Conservation (phyloP, 2,797 vertebrate genomes). For the Artibeus lituratus region DNA sequence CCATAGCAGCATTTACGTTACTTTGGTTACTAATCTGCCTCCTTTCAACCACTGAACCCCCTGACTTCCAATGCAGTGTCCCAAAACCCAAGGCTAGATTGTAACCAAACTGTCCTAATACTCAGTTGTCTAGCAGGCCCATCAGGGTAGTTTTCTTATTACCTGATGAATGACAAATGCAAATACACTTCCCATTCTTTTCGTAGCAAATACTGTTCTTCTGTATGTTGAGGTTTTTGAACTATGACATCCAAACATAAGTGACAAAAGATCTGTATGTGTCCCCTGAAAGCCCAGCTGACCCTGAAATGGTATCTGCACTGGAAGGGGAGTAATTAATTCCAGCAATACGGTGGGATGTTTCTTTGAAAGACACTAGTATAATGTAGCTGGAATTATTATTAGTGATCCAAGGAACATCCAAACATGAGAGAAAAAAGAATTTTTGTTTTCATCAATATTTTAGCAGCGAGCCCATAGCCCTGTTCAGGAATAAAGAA, state of each 20-base stretch:
- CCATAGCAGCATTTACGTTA: neutral
- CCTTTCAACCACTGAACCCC: neutral
- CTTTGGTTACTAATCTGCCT: neutral
- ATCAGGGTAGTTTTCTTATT: neutral
- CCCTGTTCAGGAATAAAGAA: neutral
- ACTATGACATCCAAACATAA: neutral
- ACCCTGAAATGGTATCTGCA: neutral
- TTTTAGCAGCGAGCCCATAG: neutral
- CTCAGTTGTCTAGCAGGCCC: neutral
- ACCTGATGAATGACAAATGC: neutral
- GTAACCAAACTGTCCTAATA: neutral
- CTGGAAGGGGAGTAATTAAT: neutral
- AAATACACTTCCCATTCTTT: neutral
- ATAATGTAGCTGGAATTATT: neutral
- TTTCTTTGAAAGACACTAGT: neutral
- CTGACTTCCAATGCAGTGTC: neutral
- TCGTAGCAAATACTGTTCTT: neutral
- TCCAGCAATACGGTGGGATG: neutral
- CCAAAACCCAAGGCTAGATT: neutral
- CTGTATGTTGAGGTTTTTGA: neutral
- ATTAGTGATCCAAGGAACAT: slow-evolving; percentile 8
- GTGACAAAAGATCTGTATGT: neutral
- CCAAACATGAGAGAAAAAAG: neutral
- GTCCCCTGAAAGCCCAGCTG: neutral
- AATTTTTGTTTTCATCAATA: neutral